These are phyloP conservation scores for Agrotis ipsilon DNA, from an alignment of 2,888 invertebrate species.

Conservation along the genomic window DNA sequence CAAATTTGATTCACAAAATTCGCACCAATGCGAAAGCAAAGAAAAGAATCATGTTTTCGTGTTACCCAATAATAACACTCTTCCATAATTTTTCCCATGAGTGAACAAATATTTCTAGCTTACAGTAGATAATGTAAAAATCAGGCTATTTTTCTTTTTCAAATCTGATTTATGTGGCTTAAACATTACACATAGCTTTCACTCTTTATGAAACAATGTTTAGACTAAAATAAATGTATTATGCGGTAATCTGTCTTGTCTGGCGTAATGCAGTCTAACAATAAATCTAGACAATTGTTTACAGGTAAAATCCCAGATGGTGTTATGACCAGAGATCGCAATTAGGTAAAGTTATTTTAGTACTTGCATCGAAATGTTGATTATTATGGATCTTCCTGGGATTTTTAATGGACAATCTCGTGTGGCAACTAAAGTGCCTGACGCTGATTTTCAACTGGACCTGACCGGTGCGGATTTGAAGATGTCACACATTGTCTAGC, in stretches of 20 bases:
- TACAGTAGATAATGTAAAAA: background rate
- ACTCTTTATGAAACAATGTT: constrained; percentile 12
- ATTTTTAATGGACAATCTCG: no score
- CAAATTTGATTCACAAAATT: background rate
- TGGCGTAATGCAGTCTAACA: constrained; percentile 17
- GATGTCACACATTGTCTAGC: no score
- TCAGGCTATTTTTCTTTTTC: background rate
- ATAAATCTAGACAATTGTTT: constrained; percentile 28
- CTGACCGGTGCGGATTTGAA: no score
- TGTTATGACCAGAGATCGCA: no score
- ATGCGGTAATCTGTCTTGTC: constrained; percentile 10
- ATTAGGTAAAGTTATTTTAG: no score
- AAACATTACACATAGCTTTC: background rate
- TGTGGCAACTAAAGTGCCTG: no score
- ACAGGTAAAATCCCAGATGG: constrained; percentile 6
- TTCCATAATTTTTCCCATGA: background rate
- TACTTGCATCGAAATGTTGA: no score
- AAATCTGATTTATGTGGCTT: constrained; percentile 24
- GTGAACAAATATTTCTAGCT: background rate
- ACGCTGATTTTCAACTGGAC: no score
- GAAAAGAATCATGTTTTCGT: background rate
- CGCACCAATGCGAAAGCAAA: background rate
- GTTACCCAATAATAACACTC: background rate
- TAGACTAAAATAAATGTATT: constrained; percentile 27
- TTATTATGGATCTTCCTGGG: no score